Evolutionary conservation across 2,888 invertebrate genomes (phyloP).

Genomic region (Cheilosia vulpina): DNA sequence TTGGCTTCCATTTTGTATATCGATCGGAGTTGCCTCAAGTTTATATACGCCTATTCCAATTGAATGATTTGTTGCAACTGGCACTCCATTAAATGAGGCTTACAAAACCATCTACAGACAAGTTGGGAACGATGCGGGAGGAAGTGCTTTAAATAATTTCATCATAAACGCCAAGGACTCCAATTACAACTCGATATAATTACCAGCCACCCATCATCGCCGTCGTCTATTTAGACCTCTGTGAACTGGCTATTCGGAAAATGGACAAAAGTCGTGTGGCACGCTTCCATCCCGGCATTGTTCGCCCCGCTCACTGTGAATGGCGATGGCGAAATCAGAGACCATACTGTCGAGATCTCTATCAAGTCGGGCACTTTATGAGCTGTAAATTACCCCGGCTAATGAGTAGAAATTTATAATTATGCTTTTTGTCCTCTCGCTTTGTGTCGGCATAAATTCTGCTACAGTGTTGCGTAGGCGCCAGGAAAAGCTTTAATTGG

Average conservation of each 20-base stretch:
- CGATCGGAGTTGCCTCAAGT: too few relatives aligned
- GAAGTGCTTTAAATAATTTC: conserved; percentile 17
- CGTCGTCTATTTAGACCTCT: conserved; percentile 2
- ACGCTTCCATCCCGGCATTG: conserved; percentile 38
- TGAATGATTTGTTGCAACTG: not conserved
- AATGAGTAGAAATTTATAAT: conserved; percentile 55
- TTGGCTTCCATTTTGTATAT: too few relatives aligned
- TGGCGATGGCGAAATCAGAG: conserved; percentile 57
- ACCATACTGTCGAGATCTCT: conserved; percentile 60
- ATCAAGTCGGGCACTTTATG: conserved; percentile 53
- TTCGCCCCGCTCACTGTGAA: conserved; percentile 1
- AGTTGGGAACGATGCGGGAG: not conserved
- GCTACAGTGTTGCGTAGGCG: too few relatives aligned
- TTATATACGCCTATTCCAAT: too few relatives aligned
- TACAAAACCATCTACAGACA: not conserved
- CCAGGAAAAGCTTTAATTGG: too few relatives aligned
- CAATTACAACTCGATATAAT: conserved; percentile 46
- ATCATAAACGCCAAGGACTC: conserved; percentile 45
- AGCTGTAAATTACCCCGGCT: conserved; percentile 64
- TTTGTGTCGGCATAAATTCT: conserved; percentile 11
- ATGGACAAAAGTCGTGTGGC: conserved; percentile 43
- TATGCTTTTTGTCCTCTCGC: conserved; percentile 15
- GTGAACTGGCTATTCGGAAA: conserved; percentile 1
- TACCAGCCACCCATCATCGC: conserved; percentile 37
- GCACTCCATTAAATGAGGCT: not conserved